phyloP scores from a whole-genome alignment of 2,113 vertebrate species.

The Hassar affinis region DNA sequence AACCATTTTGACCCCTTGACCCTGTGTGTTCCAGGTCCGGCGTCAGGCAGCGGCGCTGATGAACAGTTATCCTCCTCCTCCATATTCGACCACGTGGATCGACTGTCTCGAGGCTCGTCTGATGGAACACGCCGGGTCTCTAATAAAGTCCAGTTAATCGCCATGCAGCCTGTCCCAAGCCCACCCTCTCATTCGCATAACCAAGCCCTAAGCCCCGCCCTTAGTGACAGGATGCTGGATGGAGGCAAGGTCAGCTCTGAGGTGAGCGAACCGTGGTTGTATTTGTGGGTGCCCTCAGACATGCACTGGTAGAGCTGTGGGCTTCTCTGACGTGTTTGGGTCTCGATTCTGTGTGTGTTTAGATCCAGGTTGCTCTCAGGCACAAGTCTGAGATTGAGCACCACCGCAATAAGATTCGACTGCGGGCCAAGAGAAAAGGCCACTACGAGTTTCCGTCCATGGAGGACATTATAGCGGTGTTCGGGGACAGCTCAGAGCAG shows the following conservation, averaged over 20 bases:
- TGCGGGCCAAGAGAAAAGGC: slow-evolving; percentile 90
- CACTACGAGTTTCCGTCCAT: slow-evolving; percentile 95
- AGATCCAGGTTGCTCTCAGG: slow-evolving; percentile 90
- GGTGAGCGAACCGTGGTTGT: slow-evolving; percentile 67
- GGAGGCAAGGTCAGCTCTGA: slow-evolving; percentile 86
- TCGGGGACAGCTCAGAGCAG: slow-evolving; percentile 84
- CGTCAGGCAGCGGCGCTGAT: slow-evolving; percentile 74
- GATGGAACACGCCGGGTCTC: slow-evolving; percentile 82
- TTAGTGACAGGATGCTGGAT: slow-evolving; percentile 79
- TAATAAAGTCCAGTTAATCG: slow-evolving; percentile 94
- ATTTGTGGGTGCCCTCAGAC: neutral
- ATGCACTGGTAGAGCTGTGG: neutral
- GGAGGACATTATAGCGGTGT: slow-evolving; percentile 86
- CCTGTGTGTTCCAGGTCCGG: slow-evolving; percentile 60
- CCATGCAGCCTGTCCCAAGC: slow-evolving; percentile 89
- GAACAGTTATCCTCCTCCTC: slow-evolving; percentile 91
- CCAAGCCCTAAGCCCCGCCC: slow-evolving; percentile 66
- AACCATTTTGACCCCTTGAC: slow-evolving; percentile 13
- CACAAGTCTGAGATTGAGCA: slow-evolving; percentile 98
- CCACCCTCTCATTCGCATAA: slow-evolving; percentile 60
- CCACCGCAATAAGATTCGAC: slow-evolving; percentile 93
- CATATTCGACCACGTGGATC: slow-evolving; percentile 94
- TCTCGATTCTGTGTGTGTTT: neutral
- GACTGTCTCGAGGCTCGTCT: slow-evolving; percentile 81
- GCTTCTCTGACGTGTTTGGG: neutral